These are phyloP conservation scores for Parnassius mnemosyne DNA, from an alignment of 2,888 invertebrate genomes.

Conservation along the genomic window DNA sequence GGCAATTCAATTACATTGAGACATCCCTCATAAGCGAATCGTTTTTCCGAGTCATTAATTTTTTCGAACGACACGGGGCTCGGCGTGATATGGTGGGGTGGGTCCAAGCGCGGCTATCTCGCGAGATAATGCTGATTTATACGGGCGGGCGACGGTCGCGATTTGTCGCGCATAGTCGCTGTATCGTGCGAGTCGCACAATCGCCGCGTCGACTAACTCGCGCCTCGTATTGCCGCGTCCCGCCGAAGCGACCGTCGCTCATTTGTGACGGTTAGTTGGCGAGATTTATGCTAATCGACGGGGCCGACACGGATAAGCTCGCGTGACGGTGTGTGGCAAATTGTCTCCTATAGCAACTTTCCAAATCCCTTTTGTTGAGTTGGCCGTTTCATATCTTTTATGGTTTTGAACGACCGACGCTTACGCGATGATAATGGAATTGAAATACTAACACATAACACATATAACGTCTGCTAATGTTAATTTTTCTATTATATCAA, in stretches of 20 bases:
- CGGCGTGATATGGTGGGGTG: conserved; percentile 67
- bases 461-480: too few relatives aligned
- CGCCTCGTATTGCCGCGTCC: conserved; percentile 46
- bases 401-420: conserved; percentile 46
- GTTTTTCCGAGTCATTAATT: conserved; percentile 81
- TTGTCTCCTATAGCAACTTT: conserved; percentile 71
- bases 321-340: conserved; percentile 76
- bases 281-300: conserved; percentile 80
- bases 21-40: conserved; percentile 81
- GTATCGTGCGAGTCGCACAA: conserved; percentile 42
- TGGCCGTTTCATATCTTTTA: conserved; percentile 51
- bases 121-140: conserved; percentile 81
- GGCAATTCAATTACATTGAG: conserved; percentile 80
- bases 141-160: conserved; percentile 71
- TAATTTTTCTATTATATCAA: too few relatives aligned
- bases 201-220: conserved; percentile 51
- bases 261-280: conserved; percentile 78
- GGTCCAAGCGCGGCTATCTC: conserved; percentile 71
- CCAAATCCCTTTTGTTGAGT: conserved; percentile 60
- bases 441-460: conserved; percentile 9
- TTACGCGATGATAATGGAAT: conserved; percentile 22
- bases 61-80: conserved; percentile 78
- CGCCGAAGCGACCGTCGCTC: conserved; percentile 46
- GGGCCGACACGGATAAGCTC: conserved; percentile 71
- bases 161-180: conserved; percentile 72